Base-by-base conservation (phyloP, 2,888 invertebrate species). In the Cosmorhoe ocellata region DNA sequence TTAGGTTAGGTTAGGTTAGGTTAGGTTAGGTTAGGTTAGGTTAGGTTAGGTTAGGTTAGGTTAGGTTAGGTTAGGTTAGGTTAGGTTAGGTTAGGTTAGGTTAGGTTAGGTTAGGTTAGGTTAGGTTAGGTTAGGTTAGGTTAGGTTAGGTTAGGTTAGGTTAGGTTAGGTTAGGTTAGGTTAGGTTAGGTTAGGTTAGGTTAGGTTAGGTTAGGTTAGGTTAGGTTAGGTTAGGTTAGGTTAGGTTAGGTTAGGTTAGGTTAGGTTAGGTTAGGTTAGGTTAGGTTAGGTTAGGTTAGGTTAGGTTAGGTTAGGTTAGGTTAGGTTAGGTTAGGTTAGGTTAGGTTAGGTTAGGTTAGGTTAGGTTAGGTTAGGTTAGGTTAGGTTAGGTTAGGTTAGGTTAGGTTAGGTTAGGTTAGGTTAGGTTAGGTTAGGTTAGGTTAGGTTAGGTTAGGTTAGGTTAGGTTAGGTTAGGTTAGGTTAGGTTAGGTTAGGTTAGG, bases 261-360 rank as follows among this genome's bases (percentile, higher is more conserved):
- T 60, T 57, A 57, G 59, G 56, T 59, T 59, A 56, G 59, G 59
- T 59, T 59, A 56, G 59, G 54, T 56, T 57, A 56, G 56, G 57
- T 60, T 60, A 56, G 55, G 52, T 60, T 60, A 56, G 58, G 58
- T 60, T 59, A 55, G 54, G 52, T 57, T 57, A n/a, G n/a, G n/a
- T n/a, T n/a, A n/a, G n/a, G n/a, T n/a, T n/a, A n/a, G n/a, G 56
- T 57, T 58, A 27, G 38, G 38, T 47, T 47, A 53, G 57, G 57
- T 57, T 56, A 51, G 51, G 51, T 56, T 56, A 56, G 56, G 56
- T 51, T 51, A 56, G 56, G 56, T 51, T 51, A 53, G 57, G 57
- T 53, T 53, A 57, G 57, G 57, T 53, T 52, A 57, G 57, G 52
- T 52, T 49, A 50, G 50, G 50, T 47, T 51, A 54, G 53, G 45